Evolutionary conservation across 2,113 vertebrate species (phyloP).

Genomic region (Platysternon megacephalum): DNA sequence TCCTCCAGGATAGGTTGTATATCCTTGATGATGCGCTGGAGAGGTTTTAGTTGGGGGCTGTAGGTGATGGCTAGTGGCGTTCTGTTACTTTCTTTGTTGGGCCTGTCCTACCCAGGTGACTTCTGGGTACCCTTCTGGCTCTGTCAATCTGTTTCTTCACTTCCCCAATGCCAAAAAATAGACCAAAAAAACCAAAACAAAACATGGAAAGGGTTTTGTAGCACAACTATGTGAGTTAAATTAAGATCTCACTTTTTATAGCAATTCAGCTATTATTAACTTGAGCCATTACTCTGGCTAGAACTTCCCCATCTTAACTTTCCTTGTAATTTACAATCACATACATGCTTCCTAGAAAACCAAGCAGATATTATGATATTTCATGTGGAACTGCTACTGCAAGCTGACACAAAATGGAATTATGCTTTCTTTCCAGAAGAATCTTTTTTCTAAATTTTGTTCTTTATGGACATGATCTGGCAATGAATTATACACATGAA

Average conservation of each 20-base stretch:
- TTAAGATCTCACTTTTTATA: constrained; percentile 7
- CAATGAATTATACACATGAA: background rate
- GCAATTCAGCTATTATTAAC: background rate
- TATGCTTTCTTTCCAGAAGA: background rate
- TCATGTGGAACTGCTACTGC: background rate
- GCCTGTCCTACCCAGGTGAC: too few relatives aligned
- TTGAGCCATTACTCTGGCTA: background rate
- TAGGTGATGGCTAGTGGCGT: too few relatives aligned
- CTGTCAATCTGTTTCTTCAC: too few relatives aligned
- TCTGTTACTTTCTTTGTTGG: too few relatives aligned
- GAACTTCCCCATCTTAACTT: background rate
- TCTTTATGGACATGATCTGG: background rate
- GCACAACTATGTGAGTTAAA: constrained; percentile 1
- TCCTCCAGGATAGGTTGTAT: too few relatives aligned
- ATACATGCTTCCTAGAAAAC: background rate
- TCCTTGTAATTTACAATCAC: background rate
- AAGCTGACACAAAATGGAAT: background rate
- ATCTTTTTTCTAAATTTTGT: background rate
- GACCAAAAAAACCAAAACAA: too few relatives aligned
- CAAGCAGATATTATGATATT: background rate
- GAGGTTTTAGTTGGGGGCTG: too few relatives aligned
- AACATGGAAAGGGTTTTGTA: background rate
- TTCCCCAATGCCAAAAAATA: background rate
- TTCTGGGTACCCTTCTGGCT: too few relatives aligned
- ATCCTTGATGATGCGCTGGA: too few relatives aligned